phyloP scores from a whole-genome alignment of 2,888 invertebrate species.

The Trachelus tabidus region DNA sequence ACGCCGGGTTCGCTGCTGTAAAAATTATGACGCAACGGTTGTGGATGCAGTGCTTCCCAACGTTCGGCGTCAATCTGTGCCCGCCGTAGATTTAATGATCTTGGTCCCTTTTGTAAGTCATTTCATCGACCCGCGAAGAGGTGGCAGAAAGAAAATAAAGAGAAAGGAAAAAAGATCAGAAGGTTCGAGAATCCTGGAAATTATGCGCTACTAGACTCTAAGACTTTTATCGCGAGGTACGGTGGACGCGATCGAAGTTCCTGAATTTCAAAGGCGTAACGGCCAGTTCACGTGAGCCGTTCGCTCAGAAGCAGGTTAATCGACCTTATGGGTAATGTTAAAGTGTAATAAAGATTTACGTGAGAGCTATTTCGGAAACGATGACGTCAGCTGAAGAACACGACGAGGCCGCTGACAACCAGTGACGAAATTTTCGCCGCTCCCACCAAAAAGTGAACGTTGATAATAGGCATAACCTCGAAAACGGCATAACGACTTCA shows the following conservation, averaged over 20 bases:
- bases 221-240: neutral
- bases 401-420: slow-evolving; percentile 44
- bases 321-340: neutral
- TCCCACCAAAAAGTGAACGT: neutral
- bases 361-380: slow-evolving; percentile 48
- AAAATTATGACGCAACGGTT: neutral
- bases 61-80: neutral
- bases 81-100: neutral
- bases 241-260: neutral
- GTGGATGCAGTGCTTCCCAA: neutral
- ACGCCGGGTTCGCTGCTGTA: neutral
- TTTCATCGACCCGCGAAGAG: neutral
- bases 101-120: neutral
- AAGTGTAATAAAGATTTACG: neutral
- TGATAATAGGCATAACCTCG: neutral
- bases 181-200: neutral
- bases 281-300: neutral
- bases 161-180: neutral
- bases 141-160: neutral
- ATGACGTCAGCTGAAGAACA: slow-evolving; percentile 47
- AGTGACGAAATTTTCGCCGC: slow-evolving; percentile 39
- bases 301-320: neutral
- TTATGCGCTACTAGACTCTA: neutral
- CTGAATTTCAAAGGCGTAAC: neutral
- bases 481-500: neutral